Percentiles rank a stretch among this genome's conserved stretches.
Conservation (phyloP, 2,888 invertebrate species). For the Pyrochroa serraticornis region DNA sequence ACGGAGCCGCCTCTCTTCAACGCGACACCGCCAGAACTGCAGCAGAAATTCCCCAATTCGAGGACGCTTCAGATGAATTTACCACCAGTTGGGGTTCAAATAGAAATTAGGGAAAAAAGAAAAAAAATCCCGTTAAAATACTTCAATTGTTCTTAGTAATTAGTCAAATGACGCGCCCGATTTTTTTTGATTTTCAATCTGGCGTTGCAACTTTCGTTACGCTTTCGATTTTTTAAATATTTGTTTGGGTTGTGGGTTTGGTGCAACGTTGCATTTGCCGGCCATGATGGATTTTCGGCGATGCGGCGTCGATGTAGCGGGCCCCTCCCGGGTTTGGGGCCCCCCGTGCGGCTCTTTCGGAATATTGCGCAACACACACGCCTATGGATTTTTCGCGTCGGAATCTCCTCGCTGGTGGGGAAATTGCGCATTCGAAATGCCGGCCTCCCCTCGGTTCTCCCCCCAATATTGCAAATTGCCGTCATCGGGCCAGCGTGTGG, state of each 20-base stretch:
- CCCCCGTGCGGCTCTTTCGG: constrained; percentile 3
- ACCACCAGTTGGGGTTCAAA: too few species aligned
- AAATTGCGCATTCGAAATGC: constrained; percentile 56
- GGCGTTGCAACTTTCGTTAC: too few species aligned
- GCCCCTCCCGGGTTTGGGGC: background rate
- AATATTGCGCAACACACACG: constrained; percentile 40
- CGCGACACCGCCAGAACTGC: constrained; percentile 5
- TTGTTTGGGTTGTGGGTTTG: constrained; percentile 6
- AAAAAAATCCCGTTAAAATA: too few species aligned
- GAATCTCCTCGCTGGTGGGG: constrained; percentile 49
- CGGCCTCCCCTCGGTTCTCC: constrained; percentile 37
- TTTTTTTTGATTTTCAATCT: too few species aligned
- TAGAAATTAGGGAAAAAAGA: too few species aligned
- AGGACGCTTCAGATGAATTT: too few species aligned
- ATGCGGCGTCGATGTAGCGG: constrained; percentile 8
- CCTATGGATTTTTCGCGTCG: constrained; percentile 46
- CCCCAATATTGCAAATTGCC: constrained; percentile 40
- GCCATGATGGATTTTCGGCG: constrained; percentile 11
- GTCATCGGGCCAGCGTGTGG: constrained; percentile 36
- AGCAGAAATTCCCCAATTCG: too few species aligned
- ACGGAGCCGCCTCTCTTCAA: constrained; percentile 2
- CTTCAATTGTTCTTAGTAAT: too few species aligned
- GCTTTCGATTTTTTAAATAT: too few species aligned
- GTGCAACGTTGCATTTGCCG: constrained; percentile 1
- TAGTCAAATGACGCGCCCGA: too few species aligned